phyloP scores from a whole-genome alignment of 1,140 invertebrate species.

The Penaeus japonicus region DNA sequence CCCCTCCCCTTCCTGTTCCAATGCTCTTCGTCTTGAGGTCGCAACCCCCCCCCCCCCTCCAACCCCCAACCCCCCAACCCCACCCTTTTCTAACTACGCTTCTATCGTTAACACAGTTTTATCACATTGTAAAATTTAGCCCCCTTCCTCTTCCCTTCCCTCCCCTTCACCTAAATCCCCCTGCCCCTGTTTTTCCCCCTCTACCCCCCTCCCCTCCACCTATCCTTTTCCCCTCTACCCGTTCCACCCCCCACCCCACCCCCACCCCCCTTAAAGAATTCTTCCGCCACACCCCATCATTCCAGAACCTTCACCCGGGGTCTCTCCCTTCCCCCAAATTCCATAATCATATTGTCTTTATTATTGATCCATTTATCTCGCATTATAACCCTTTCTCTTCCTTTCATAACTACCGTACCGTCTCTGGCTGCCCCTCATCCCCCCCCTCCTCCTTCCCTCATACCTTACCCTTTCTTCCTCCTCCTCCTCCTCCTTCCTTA shows the following conservation, averaged over 20 bases:
- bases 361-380: slow-evolving; percentile 21
- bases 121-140: background rate
- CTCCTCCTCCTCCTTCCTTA: background rate
- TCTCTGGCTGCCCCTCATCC: background rate
- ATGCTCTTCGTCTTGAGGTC: background rate
- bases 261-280: background rate
- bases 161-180: background rate
- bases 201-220: background rate
- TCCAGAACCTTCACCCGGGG: background rate
- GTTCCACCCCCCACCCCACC: background rate
- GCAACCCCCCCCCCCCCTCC: background rate
- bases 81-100: background rate
- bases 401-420: background rate
- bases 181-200: background rate
- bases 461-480: background rate
- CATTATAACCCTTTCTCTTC: slow-evolving; percentile 17
- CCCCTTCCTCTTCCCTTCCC: background rate
- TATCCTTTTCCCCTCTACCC: background rate
- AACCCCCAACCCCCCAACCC: too few relatives aligned
- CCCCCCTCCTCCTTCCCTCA: background rate
- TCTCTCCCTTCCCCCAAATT: background rate
- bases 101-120: background rate
- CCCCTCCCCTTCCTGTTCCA: background rate
- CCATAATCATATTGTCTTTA: slow-evolving; percentile 21
- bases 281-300: background rate